Base-by-base conservation (phyloP, 2,888 invertebrate species). In the Criorhina ranunculi region DNA sequence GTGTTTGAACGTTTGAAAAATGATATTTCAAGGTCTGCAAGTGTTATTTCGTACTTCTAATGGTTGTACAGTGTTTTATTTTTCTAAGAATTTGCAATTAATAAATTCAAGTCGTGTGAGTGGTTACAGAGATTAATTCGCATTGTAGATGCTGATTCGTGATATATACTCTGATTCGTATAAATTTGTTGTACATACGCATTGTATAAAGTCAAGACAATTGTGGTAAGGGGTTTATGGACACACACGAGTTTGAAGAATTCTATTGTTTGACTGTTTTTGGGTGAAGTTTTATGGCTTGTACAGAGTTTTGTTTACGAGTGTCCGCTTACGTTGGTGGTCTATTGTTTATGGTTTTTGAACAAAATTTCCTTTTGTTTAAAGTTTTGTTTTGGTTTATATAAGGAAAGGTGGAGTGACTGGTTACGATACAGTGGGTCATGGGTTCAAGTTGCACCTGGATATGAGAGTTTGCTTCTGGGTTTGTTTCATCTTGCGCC, bases 1-100 rank as follows among this genome's bases (percentile, higher is more conserved):
- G 37, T 15, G 11, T 7, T n/a, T 49, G 35, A 46, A 46, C 24
- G 31, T 15, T 49, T 15, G n/a, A n/a, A n/a, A 33, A 35, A 5
- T 24, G 57, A 53, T 69, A 53, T 70, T 40, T 80, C 85, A 85
- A 85, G 85, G 85, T 55, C 70, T 80, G 31, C 85, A 69, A 85
- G 85, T 85, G 80, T 9, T 80, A 76, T 85, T 85, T 85, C 44
- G 64, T 80, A 57, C 33, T 70, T 55, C 40, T 15, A 70, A 31
- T 53, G 17, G 19, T 55, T 66, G 11, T 42, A 31, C 35, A 8
- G 31, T 9, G 12, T 31, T 55, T 19, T 12, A 37, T 46, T 53
- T 69, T 53, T 29, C 8, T 42, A 70, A 42, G 75, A 80, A 80
- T 80, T 79, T 57, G 53, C 59, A 75, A 83, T 67, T 55, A 17